Evolutionary conservation across 1,140 invertebrate species (phyloP), one percentile per base, ranked within the genome.

Genomic region (Ooceraea biroi): DNA sequence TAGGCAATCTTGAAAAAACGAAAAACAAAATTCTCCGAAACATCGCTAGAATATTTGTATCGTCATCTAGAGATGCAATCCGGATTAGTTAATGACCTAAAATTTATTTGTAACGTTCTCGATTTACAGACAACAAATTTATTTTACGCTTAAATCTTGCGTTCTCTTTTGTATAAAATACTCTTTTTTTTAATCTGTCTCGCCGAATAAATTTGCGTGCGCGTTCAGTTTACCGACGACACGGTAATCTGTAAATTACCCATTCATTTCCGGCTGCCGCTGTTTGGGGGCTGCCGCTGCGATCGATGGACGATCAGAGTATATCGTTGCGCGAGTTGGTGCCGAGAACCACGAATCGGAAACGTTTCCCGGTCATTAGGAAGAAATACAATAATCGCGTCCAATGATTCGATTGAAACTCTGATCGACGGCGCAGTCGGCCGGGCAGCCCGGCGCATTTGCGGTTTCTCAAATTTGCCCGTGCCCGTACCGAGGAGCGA

Each of bases 351-450:
- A 22, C 65, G 22, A 46, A 25, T 80, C 76, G 65, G 76, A 80
- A 80, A 30, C 65, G 63, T 80, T 80, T 80, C 76, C 76, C 65
- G 65, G 50, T 80, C 76, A 80, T 80, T 80, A 80, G 52, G 76
- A 80, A 80, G 76, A 80, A 80, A 69, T 80, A 71, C 76, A 80
- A 80, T 80, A 71, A 80, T 80, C 76, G 76, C 50, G 76, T n/a
- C 52, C 76, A 80, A 80, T 80, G 65, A 80, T 80, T 80, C 65
- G 76, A 71, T 80, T 71, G 76, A 71, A 80, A 80, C 76, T 71
- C 65, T 71, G 76, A 80, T 80, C 65, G 65, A 80, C 63, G 76
- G 52, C 44, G 63, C 10, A 55, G 63, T 0, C 12, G n/a, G n/a
- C 17, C 19, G 46, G 27, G 22, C 69, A 27, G 58, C 17, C 17